Evolutionary conservation across 2,888 invertebrate genomes (phyloP), one percentile per base, ranked within the genome.

Genomic region (Himalopsyche tibetana): DNA sequence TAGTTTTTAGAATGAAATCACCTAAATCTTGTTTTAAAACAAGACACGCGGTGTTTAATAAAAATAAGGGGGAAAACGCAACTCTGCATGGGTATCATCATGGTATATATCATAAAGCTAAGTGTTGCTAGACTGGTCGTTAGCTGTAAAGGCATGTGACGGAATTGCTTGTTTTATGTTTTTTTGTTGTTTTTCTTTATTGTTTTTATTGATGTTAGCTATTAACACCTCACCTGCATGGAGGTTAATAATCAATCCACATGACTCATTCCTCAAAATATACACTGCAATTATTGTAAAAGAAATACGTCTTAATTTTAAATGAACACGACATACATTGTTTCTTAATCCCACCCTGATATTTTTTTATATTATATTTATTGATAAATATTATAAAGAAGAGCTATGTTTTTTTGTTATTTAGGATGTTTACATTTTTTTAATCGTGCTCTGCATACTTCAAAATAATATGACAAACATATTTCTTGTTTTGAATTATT

Each of bases 161-260:
- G 69, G 69, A 28, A 28, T 69, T 74, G 74, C 74, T 74, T 74
- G 74, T 74, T 12, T 74, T 38, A 19, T 28, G 5, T 9, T 74
- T 28, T 36, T 38, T 9, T 74, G 38, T 74, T 74, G 74, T 74
- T 74, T 28, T 19, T 51, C 15, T 15, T 38, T 74, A 38, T 74
- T 19, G n/a, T 69, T 69, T 36, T 74, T 74, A 12, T 74, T 74
- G 74, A 36, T 74, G 74, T 74, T 74, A 74, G 74, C 74, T 36
- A 74, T 74, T 36, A 38, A 74, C 74, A 38, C 15, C 12, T 74
- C 74, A 74, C 74, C 74, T 74, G 74, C 74, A 74, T 74, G 74
- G 36, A 38, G 74, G 74, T 74, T 74, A 74, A 74, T 74, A 74
- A 74, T 74, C 74, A 74, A 74, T 74, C 36, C 74, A 74, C 74